Base-by-base conservation (phyloP, 2,888 invertebrate species). In the Archips crataeganus region DNA sequence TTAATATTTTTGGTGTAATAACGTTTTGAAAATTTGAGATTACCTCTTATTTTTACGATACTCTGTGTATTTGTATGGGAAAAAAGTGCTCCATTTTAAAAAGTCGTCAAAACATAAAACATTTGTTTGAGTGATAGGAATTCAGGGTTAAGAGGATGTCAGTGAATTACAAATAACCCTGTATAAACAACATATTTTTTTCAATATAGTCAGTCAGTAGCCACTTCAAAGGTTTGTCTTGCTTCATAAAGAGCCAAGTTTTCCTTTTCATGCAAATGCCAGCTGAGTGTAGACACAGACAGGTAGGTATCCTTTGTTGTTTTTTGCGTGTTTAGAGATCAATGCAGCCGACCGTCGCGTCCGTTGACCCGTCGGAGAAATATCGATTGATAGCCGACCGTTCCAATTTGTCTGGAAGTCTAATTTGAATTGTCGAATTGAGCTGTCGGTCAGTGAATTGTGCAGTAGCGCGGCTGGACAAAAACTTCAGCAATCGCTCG, bases 281-380 rank as follows among this genome's bases (percentile, higher is more conserved):
- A 11, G 57, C 10, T 32, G 23, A 6, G 39, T 36, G 39, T 6
- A 39, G 39, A 39, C 39, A 36, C 2, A 32, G 57, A 11, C 57
- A 32, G 57, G 54, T 51, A 51, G 51, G 51, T 49, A 15, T 71
- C 61, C 67, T 72, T 71, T 61, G 45, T 67, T 47, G 32, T 34
- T 9, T 61, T 72, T 72, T 72, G 54, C 47, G 13, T 13, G 69
- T n/a, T 32, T 15, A 23, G 11, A 59, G 54, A 72, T 64, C 45
- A 36, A 45, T 57, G 72, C 67, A 57, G n/a, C 62, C 67, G 72
- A 54, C 47, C 67, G 23, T 6, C 67, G 72, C 67, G 72, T 61
- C 36, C 72, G n/a, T n/a, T 72, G 67, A 72, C 72, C 72, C n/a
- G 36, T 6, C 45, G 9, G 13, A 47, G 47, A 45, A 45, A 72